Evolutionary conservation across 2,888 invertebrate genomes (phyloP).

Genomic region (Habrosyne pyritoides): DNA sequence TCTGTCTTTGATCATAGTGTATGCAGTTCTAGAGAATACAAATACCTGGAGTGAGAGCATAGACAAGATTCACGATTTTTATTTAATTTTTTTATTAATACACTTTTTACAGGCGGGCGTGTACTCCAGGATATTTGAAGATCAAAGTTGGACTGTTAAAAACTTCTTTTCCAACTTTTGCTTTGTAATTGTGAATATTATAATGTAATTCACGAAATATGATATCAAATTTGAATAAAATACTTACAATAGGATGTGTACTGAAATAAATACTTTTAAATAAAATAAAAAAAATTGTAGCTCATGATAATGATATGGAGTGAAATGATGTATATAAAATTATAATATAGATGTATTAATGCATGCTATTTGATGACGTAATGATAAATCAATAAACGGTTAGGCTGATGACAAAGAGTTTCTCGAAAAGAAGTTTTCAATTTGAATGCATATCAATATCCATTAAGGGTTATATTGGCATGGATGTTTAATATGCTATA

Average conservation of each 20-base stretch:
- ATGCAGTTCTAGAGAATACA: slow-evolving; percentile 93
- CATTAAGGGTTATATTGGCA: slow-evolving; percentile 8
- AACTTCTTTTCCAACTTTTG: slow-evolving; percentile 43
- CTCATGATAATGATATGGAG: too few relatives aligned
- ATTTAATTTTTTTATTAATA: slow-evolving; percentile 18
- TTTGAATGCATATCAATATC: slow-evolving; percentile 14
- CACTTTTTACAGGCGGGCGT: slow-evolving; percentile 25
- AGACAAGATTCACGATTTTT: slow-evolving; percentile 50
- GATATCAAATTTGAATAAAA: background rate
- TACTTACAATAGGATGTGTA: background rate
- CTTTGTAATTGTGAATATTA: too few relatives aligned
- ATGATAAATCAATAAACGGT: slow-evolving; percentile 8
- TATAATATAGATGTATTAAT: too few relatives aligned
- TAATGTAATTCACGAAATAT: too few relatives aligned
- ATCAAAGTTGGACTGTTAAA: slow-evolving; percentile 33
- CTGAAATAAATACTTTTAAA: too few relatives aligned
- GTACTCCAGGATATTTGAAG: slow-evolving; percentile 43
- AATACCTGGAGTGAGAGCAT: slow-evolving; percentile 89
- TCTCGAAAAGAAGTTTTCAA: slow-evolving; percentile 36
- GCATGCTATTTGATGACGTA: background rate
- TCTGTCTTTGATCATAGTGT: slow-evolving; percentile 91
- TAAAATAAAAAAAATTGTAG: too few relatives aligned
- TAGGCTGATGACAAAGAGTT: background rate
- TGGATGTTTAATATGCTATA: slow-evolving; percentile 31
- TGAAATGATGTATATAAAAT: too few relatives aligned